Evolutionary conservation across 2,113 vertebrate genomes (phyloP), one percentile per base, ranked within the genome.

Genomic region (Urocolius indicus): DNA sequence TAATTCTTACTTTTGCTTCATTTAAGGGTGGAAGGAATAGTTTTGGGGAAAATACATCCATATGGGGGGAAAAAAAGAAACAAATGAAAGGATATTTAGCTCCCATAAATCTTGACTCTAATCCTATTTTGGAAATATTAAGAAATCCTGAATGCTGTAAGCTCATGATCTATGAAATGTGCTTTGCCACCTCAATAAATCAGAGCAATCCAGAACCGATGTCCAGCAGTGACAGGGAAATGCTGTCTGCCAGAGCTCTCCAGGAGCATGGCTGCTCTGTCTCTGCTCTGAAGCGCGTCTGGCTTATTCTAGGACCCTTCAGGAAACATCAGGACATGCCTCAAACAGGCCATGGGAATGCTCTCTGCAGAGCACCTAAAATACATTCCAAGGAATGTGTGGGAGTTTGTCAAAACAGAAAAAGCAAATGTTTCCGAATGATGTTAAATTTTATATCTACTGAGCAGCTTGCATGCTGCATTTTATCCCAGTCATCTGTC

Each of bases 311-410:
- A 84, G 80, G 66, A 67, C 77, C 41, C 69, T 92, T 78, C 89
- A 94, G 87, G 87, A 95, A 95, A 54, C 6, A 89, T 17, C 5
- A 14, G 58, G 81, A 94, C 93, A 84, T 75, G 89, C 69, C 58
- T 95, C 87, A n/a, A 84, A 43, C 91, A 34, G 91, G 51, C 91
- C 91, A 95, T 85, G 93, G 93, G 93, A 97, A 94, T 78, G 81
- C 69, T 91, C 71, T 89, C 89, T 57, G 84, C 77, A 91, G 69
- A 96, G 89, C 94, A 95, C 94, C 94, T 95, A 94, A 94, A 96
- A 96, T 91, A 84, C 84, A 62, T 89, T 94, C 91, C 87, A 89
- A 95, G 66, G 95, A 96, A 95, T 58, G 77, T 2, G 36, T 82
- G 84, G 93, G 93, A 96, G 54, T 84, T 19, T 94, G 84, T 87